Conservation (phyloP, 2,888 invertebrate species). For the Limenitis camilla region DNA sequence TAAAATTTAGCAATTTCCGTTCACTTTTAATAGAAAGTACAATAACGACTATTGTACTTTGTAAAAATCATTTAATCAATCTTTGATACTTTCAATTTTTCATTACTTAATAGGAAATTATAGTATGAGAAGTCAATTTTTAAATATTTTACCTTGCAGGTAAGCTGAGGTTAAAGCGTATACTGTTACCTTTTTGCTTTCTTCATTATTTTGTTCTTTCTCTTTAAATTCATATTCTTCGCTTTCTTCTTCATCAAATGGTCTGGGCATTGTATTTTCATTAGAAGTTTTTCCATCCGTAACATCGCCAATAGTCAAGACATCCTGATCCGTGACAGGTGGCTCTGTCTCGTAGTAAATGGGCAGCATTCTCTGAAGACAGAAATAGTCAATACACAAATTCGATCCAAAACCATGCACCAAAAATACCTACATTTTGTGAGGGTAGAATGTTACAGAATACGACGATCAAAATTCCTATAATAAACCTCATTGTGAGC, state of each 20-base stretch:
- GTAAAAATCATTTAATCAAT: too few species aligned
- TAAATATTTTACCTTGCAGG: background rate
- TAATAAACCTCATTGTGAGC: slow-evolving; percentile 38
- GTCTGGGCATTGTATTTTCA: slow-evolving; percentile 33
- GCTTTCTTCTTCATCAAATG: slow-evolving; percentile 30
- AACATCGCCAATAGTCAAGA: slow-evolving; percentile 20
- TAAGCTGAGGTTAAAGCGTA: too few species aligned
- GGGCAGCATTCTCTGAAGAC: slow-evolving; percentile 44
- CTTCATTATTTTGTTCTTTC: slow-evolving; percentile 24
- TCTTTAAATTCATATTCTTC: slow-evolving; percentile 31
- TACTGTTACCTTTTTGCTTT: slow-evolving; percentile 36
- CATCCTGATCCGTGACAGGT: slow-evolving; percentile 24
- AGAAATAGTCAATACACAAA: slow-evolving; percentile 9
- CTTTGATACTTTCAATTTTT: too few species aligned
- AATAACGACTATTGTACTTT: background rate
- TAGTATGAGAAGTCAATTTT: background rate
- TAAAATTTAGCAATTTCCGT: background rate
- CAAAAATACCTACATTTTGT: slow-evolving; percentile 16
- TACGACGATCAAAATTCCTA: slow-evolving; percentile 30
- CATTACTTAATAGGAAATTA: too few species aligned
- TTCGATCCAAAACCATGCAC: background rate
- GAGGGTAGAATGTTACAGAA: slow-evolving; percentile 9
- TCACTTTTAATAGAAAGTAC: background rate
- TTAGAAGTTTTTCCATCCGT: slow-evolving; percentile 27
- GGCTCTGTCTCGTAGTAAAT: slow-evolving; percentile 32